Conservation (phyloP, 2,797 vertebrate genomes). For the Liparis tanakae region DNA sequence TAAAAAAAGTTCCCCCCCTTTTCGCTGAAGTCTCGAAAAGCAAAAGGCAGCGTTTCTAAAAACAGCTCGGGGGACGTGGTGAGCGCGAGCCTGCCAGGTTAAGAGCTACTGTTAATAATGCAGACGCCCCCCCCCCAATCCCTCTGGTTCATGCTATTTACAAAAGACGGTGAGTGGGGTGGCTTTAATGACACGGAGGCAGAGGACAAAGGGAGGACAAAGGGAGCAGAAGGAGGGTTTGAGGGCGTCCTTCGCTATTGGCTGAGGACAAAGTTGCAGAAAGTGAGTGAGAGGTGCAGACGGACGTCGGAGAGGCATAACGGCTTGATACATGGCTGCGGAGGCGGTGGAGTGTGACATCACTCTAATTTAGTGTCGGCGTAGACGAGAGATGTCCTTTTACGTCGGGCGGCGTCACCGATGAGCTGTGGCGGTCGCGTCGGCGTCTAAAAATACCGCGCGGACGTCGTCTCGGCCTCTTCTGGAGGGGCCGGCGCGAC, state of each 20-base stretch:
- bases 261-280: constrained; percentile 4
- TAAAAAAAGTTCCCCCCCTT: constrained; percentile 58
- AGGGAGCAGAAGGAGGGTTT: background rate
- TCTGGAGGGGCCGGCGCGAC: constrained; percentile 14
- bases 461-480: constrained; percentile 21
- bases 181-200: constrained; percentile 11
- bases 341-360: constrained; percentile 42
- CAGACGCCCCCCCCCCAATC: constrained; percentile 47
- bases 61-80: constrained; percentile 32
- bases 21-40: constrained; percentile 54
- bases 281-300: background rate
- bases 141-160: constrained; percentile 18
- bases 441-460: constrained; percentile 49
- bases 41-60: constrained; percentile 55
- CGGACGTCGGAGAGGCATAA: constrained; percentile 19
- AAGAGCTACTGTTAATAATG: constrained; percentile 73
- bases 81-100: constrained; percentile 36
- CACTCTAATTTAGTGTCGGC: constrained; percentile 33
- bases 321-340: constrained; percentile 3
- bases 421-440: constrained; percentile 31
- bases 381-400: constrained; percentile 34
- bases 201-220: constrained; percentile 24
- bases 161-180: constrained; percentile 10
- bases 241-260: background rate
- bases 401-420: constrained; percentile 20